Base-by-base conservation (phyloP, 2,797 vertebrate species). In the Brachymystax lenok region DNA sequence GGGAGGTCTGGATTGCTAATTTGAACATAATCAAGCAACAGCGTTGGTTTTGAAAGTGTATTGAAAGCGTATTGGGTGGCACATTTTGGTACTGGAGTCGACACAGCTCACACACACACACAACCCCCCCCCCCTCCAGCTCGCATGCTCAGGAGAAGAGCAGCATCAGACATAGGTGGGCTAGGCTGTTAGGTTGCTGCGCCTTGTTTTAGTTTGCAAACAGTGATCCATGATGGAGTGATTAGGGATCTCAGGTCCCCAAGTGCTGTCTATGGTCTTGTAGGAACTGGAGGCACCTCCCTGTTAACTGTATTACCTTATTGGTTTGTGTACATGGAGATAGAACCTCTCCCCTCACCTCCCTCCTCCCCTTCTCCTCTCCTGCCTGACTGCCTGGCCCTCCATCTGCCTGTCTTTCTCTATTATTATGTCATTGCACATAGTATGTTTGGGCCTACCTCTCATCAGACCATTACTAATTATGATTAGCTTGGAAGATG, bases 11-110 rank as follows among this genome's bases (percentile, higher is more conserved):
- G 75, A 80, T 40, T 75, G 59, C 79, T 74, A 51, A 78, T 76
- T 81, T 80, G 40, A 40, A 64, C 72, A 68, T 69, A 80, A 80
- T 76, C 74, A 78, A 51, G 46, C 69, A 52, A 69, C 35, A 35
- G 35, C 51, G 17, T 76, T 27, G 35, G 21, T 68, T 77, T 71
- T 54, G 59, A 50, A 54, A 27, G 59, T 63, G 12, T n/a, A 59
- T 61, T 61, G 56, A 7, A 61, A 61, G 21, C 69, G 5, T 40
- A 40, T 1, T 68, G 61, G 71, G 64, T 61, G 71, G 56, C 51
- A 66, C 75, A 77, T 72, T 63, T 52, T 52, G 28, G 14, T 63
- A 30, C 63, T 73, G 74, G 24, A 52, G 21, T 61, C n/a, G 8
- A 61, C n/a, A 3, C 35, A 24, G 17, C 14, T n/a, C 17, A 79